Conservation (phyloP, 1,140 invertebrate genomes). For the Drosophila insularis region DNA sequence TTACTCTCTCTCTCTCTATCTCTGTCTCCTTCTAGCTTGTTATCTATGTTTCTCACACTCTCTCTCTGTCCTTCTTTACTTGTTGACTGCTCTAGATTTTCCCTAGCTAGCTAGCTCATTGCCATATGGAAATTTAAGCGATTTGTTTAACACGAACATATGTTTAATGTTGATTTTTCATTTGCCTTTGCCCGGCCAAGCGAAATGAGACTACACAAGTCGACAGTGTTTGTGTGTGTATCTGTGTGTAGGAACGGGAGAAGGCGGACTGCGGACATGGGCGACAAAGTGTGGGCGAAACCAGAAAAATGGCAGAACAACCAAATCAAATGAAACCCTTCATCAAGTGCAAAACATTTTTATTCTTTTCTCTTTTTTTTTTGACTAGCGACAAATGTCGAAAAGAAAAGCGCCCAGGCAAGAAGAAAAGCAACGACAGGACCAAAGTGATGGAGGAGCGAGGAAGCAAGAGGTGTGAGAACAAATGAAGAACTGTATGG, state of each 20-base stretch:
- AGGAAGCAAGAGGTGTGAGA: slow-evolving; percentile 3
- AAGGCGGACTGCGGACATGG: background rate
- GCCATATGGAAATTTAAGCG: slow-evolving; percentile 70
- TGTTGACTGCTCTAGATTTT: slow-evolving; percentile 12
- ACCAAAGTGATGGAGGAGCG: background rate
- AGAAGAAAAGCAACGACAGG: slow-evolving; percentile 13
- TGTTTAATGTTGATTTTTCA: slow-evolving; percentile 76
- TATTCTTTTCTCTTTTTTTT: too few species aligned
- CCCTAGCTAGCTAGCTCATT: slow-evolving; percentile 13
- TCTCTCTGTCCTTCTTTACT: background rate
- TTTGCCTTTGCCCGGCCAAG: slow-evolving; percentile 37
- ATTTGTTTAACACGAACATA: slow-evolving; percentile 68
- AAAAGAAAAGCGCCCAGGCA: slow-evolving; percentile 45
- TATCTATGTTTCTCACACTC: background rate
- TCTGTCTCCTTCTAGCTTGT: background rate
- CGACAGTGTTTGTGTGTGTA: background rate
- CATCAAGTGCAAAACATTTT: slow-evolving; percentile 71
- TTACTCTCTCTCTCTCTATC: background rate
- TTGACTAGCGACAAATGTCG: slow-evolving; percentile 49
- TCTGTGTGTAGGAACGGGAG: background rate
- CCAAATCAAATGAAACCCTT: slow-evolving; percentile 79
- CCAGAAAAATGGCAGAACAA: slow-evolving; percentile 73
- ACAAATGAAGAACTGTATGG: slow-evolving; percentile 43
- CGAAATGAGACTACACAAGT: background rate
- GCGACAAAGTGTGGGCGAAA: slow-evolving; percentile 44